phyloP scores from a whole-genome alignment of 2,888 invertebrate species.

The Melanargia galathea region DNA sequence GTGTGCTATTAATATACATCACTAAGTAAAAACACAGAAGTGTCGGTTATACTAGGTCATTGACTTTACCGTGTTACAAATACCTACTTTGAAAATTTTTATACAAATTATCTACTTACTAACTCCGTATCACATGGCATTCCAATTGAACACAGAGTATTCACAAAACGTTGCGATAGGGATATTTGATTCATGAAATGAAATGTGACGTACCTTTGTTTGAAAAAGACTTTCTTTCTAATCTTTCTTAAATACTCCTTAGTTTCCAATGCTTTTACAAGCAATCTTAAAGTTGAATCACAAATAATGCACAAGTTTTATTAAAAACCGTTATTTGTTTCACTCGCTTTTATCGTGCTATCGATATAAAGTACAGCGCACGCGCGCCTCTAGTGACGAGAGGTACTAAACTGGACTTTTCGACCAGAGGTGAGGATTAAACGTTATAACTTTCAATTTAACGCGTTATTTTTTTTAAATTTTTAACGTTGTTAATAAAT shows the following conservation, averaged over 20 bases:
- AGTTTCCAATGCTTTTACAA: neutral
- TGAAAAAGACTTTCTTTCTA: neutral
- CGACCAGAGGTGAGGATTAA: too few species aligned
- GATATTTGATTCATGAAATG: neutral
- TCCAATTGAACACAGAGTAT: neutral
- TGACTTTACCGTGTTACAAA: constrained; percentile 2
- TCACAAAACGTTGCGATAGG: neutral
- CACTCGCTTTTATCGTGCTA: constrained; percentile 1
- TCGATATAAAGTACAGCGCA: neutral
- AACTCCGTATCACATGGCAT: neutral
- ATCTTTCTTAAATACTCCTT: neutral
- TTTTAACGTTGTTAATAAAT: too few species aligned
- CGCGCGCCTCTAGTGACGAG: neutral
- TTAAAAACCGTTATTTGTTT: constrained; percentile 22
- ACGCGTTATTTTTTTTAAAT: too few species aligned
- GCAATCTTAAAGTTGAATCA: neutral
- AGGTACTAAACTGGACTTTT: neutral
- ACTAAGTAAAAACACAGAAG: neutral
- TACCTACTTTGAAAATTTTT: neutral
- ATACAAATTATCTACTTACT: neutral
- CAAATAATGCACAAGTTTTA: constrained; percentile 17
- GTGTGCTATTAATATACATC: neutral
- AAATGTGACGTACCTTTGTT: neutral
- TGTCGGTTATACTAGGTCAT: neutral
- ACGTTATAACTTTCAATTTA: too few species aligned